Percentiles rank a stretch among this genome's conserved stretches.
Evolutionary conservation across 1,140 invertebrate species (phyloP).

Genomic region (Drosophila takahashii): DNA sequence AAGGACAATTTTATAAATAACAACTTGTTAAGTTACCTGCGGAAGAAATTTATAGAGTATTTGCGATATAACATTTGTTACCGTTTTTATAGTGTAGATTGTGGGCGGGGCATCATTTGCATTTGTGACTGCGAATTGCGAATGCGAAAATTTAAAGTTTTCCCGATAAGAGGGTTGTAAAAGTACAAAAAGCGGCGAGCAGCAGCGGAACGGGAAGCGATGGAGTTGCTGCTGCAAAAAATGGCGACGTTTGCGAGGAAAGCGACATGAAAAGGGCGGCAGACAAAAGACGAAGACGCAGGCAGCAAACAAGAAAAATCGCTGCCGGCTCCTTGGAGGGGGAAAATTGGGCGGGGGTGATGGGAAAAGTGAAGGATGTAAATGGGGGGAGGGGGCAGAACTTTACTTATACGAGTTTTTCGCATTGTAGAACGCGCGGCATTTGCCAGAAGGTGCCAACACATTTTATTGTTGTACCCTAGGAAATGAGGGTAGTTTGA

Average conservation of each 20-base stretch:
- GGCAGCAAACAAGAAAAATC: conserved; percentile 77
- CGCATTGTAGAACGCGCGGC: conserved; percentile 72
- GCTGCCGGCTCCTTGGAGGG: conserved; percentile 60
- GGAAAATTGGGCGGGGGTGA: conserved; percentile 20
- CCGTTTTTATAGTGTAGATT: conserved; percentile 25
- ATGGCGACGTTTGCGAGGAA: conserved; percentile 71
- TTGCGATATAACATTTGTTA: neutral
- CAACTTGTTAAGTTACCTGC: no score
- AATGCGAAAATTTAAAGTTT: conserved; percentile 82
- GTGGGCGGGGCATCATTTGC: conserved; percentile 70
- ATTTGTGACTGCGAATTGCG: conserved; percentile 79
- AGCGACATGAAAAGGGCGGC: conserved; percentile 75
- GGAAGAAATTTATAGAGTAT: neutral
- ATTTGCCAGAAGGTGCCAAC: conserved; percentile 81
- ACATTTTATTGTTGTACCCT: conserved; percentile 78
- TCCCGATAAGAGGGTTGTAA: conserved; percentile 80
- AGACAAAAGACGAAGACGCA: conserved; percentile 70
- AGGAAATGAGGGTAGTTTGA: conserved; percentile 9
- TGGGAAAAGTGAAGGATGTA: conserved; percentile 32
- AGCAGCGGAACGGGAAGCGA: conserved; percentile 15
- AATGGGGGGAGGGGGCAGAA: conserved; percentile 27
- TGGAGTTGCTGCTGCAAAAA: conserved; percentile 55
- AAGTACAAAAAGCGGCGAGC: conserved; percentile 61
- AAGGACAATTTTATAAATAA: no score
- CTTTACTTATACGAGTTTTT: conserved; percentile 76